Conservation (phyloP, 2,797 vertebrate genomes). For the Dallia pectoralis region DNA sequence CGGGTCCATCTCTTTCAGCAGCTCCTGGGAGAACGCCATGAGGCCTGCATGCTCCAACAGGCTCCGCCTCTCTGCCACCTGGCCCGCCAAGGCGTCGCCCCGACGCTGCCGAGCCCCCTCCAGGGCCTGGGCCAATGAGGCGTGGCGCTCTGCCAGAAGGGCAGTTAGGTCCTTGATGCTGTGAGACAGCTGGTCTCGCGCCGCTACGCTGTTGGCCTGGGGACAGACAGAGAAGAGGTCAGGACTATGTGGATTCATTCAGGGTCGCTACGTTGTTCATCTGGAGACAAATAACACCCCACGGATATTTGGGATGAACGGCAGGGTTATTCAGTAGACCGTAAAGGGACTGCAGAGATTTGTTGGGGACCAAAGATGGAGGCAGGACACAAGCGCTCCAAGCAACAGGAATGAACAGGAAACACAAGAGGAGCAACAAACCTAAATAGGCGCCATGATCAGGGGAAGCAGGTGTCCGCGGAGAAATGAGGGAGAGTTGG, state of each 20-base stretch:
- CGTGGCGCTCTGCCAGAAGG: slow-evolving; percentile 84
- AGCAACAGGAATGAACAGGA: too few relatives aligned
- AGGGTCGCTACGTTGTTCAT: not conserved
- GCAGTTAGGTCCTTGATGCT: slow-evolving; percentile 85
- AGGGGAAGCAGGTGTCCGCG: too few relatives aligned
- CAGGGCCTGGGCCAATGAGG: slow-evolving; percentile 81
- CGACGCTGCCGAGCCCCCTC: slow-evolving; percentile 84
- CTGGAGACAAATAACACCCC: not conserved
- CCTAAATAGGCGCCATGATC: too few relatives aligned
- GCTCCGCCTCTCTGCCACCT: slow-evolving; percentile 85
- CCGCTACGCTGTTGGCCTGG: slow-evolving; percentile 87
- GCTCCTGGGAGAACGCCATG: slow-evolving; percentile 90
- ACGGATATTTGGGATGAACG: not conserved
- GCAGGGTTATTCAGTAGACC: not conserved
- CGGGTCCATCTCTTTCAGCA: slow-evolving; percentile 92
- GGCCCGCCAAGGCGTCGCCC: slow-evolving; percentile 77
- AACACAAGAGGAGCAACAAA: too few relatives aligned
- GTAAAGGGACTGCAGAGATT: too few relatives aligned
- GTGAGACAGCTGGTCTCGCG: slow-evolving; percentile 88
- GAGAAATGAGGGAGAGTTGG: too few relatives aligned
- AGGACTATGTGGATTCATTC: not conserved
- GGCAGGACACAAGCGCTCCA: too few relatives aligned
- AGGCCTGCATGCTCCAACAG: slow-evolving; percentile 91
- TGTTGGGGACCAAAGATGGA: too few relatives aligned
- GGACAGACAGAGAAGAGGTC: not conserved